Conservation (phyloP, 2,888 invertebrate species). For the Parnassius orleans region DNA sequence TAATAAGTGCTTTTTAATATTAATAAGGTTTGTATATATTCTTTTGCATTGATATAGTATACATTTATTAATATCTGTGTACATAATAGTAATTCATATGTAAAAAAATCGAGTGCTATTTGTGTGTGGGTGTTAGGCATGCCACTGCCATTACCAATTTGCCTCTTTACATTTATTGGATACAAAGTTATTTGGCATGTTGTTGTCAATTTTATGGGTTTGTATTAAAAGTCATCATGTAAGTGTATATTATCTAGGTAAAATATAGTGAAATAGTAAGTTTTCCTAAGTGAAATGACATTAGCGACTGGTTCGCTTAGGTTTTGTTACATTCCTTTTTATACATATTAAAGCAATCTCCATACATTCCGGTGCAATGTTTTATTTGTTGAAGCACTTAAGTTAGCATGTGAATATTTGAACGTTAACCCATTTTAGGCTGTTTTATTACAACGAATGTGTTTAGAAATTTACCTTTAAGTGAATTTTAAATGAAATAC, state of each 20-base stretch:
- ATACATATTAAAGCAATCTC: slow-evolving; percentile 23
- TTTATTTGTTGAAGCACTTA: slow-evolving; percentile 38
- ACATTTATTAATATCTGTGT: slow-evolving; percentile 62
- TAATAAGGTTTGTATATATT: slow-evolving; percentile 73
- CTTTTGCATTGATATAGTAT: slow-evolving; percentile 69
- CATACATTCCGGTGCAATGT: slow-evolving; percentile 37
- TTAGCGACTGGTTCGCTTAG: slow-evolving; percentile 61
- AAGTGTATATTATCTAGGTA: slow-evolving; percentile 30
- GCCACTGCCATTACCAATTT: slow-evolving; percentile 66
- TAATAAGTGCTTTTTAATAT: slow-evolving; percentile 71
- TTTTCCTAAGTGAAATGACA: slow-evolving; percentile 18
- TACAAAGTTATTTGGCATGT: slow-evolving; percentile 36
- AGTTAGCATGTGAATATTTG: slow-evolving; percentile 41
- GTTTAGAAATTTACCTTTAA: slow-evolving; percentile 57
- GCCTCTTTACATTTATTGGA: slow-evolving; percentile 42
- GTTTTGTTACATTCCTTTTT: slow-evolving; percentile 39
- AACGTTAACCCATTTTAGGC: slow-evolving; percentile 62
- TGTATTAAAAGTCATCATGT: slow-evolving; percentile 28
- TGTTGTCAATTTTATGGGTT: slow-evolving; percentile 34
- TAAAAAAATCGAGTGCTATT: slow-evolving; percentile 70
- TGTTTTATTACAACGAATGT: slow-evolving; percentile 76
- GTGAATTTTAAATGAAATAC: slow-evolving; percentile 37
- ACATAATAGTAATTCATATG: slow-evolving; percentile 61
- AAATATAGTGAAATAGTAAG: slow-evolving; percentile 38
- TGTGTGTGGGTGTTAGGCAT: slow-evolving; percentile 70